phyloP scores from a whole-genome alignment of 1,140 invertebrate species.

The Mycetomoellerius zeteki region DNA sequence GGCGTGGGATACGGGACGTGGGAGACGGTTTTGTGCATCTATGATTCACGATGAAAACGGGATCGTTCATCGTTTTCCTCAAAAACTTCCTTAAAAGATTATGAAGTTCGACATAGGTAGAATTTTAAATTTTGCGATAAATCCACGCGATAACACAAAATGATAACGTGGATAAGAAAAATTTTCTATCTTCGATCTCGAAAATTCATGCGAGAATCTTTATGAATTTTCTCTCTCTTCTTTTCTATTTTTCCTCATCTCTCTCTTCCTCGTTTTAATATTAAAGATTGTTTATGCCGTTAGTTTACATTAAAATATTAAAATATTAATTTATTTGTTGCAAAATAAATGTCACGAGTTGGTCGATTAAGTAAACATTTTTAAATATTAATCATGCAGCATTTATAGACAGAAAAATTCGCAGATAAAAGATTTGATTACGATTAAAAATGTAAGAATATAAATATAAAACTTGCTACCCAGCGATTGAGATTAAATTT shows the following conservation, averaged over 20 bases:
- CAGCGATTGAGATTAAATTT: neutral
- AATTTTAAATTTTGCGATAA: constrained; percentile 37
- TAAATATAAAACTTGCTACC: neutral
- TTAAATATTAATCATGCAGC: neutral
- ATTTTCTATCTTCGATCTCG: neutral
- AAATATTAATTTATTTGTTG: neutral
- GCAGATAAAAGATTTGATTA: neutral
- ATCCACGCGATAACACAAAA: constrained; percentile 8
- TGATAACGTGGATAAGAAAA: neutral
- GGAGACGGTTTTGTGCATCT: constrained; percentile 22
- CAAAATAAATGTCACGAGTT: neutral
- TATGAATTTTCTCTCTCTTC: neutral
- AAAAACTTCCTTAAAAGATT: constrained; percentile 38
- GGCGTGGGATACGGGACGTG: no score
- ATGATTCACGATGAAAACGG: constrained; percentile 25
- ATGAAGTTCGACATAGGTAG: neutral
- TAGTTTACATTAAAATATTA: constrained; percentile 18
- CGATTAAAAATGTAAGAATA: constrained; percentile 16
- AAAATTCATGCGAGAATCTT: neutral
- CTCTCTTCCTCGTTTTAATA: neutral
- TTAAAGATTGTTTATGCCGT: neutral
- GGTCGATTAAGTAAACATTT: neutral
- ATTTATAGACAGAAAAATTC: neutral
- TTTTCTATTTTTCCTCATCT: neutral
- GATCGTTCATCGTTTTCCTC: neutral